Evolutionary conservation across 64 coral and sea anemone genomes (phyloP), one percentile per base, ranked within the genome.

Genomic region (Montipora capricornis): DNA sequence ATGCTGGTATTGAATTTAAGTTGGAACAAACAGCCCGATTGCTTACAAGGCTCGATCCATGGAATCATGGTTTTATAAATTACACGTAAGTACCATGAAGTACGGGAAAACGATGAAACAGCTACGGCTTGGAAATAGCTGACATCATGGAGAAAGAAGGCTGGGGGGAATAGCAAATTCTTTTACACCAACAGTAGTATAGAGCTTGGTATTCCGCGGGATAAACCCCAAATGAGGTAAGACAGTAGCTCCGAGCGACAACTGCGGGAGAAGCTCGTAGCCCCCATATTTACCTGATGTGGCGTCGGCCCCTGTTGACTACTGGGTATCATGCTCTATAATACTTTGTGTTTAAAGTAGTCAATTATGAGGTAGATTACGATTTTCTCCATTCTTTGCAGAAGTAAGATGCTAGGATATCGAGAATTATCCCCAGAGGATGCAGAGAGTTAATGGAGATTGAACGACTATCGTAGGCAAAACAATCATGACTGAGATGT

Each of bases 361-460:
- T 29, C 8, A 10, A 37, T 37, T 37, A 37, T 37, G 37, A 37
- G 37, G 37, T 37, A 1, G 53, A 57, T 11, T 57, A 57, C 53
- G 6, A 57, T 46, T 71, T 20, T 47, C 19, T 47, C 47, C 7
- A 67, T 70, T 16, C 10, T 5, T 82, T 86, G 82, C 82, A 86
- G 82, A 71, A 86, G 60, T 26, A 86, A 86, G 82, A 86, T 69
- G 62, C 82, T 86, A 70, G 82, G 82, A 71, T 86, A 86, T 86
- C 46, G 47, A 22, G 66, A 86, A 22, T 73, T 86, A 71, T 29
- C 8, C 2, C 37, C 45, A 20, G 19, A 86, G n/a, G 82, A 71
- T 24, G 44, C 61, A 84, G 59, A 68, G 81, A 84, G 81, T 37
- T 67, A 71, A n/a, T 37, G 15, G 20, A 19, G 45, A 52, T 20